Conservation (phyloP, 2,888 invertebrate species). For the Allolobophora icterica region DNA sequence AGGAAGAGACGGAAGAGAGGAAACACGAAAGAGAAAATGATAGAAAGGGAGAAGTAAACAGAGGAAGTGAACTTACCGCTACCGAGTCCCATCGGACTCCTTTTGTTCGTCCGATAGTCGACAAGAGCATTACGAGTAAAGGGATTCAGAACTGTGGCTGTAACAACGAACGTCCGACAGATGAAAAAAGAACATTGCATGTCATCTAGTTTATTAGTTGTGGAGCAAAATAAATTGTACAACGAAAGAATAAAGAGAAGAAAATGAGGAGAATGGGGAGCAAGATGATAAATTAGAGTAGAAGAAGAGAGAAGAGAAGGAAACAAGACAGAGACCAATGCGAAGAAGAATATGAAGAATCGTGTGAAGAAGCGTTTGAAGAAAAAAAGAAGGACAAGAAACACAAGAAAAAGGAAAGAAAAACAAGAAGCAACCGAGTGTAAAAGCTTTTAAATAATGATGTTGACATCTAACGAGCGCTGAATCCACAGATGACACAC, state of each 20-base stretch:
- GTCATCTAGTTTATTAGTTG: background rate
- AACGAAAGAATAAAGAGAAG: no score
- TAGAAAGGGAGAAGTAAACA: no score
- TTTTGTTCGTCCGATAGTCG: background rate
- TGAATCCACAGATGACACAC: background rate
- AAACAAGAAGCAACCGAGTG: background rate
- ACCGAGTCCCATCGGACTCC: background rate
- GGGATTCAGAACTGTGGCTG: background rate
- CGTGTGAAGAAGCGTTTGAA: no score
- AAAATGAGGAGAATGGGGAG: no score
- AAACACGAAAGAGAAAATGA: no score
- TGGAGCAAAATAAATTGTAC: background rate
- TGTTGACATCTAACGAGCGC: background rate
- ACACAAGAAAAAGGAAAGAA: no score
- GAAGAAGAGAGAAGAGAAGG: no score
- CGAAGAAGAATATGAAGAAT: no score
- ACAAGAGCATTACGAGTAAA: constrained; percentile 1
- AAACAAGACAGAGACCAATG: no score
- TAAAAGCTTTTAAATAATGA: background rate
- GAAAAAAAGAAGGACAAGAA: no score
- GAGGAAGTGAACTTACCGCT: background rate
- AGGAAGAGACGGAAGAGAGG: no score
- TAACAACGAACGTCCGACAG: background rate
- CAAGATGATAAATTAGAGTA: no score
- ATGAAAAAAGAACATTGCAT: background rate